Evolutionary conservation across 2,113 vertebrate genomes (phyloP), one percentile per base, ranked within the genome.

Genomic region (Leiothrix lutea): DNA sequence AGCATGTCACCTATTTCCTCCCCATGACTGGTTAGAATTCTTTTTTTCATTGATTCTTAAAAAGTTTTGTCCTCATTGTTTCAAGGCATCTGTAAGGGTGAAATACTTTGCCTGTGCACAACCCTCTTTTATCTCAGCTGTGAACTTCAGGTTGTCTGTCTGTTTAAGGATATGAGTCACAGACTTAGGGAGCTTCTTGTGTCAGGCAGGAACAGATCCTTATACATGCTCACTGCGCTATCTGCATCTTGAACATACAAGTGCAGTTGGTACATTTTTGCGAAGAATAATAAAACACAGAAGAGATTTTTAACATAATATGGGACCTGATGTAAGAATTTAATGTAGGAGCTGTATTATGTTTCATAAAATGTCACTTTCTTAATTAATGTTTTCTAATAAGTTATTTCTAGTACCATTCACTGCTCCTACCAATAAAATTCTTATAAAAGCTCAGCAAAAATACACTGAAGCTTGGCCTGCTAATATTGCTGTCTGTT

Each of bases 381-480:
- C 71, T 88, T 87, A 92, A 86, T 95, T 96, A 95, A 86, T 83
- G 74, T 86, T 95, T 94, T 95, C 79, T 74, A 80, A 13, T 86
- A 94, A 94, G 33, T 93, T 90, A 67, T 83, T 96, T 95, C 79
- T n/a, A 84, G 35, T 92, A 66, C 48, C 45, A 44, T 36, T 87
- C 64, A 48, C 45, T 75, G 36, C 45, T 86, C 26, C 47, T 80
- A 79, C 92, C 47, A 95, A 48, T 90, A 95, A 91, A 67, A 90
- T 24, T 69, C 53, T 50, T 60, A 24, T 35, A 82, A 93, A 92
- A 62, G 75, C 92, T 88, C 80, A 94, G 56, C 90, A 86, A 92
- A 95, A 91, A 85, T 50, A 47, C 47, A 75, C 36, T 77, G 80
- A 84, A 36, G 62, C 54, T 92, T 83, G 89, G 87, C 20, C 91